Evolutionary conservation across 1,140 invertebrate species (phyloP), one percentile per base, ranked within the genome.

Genomic region (Diabrotica undecimpunctata): DNA sequence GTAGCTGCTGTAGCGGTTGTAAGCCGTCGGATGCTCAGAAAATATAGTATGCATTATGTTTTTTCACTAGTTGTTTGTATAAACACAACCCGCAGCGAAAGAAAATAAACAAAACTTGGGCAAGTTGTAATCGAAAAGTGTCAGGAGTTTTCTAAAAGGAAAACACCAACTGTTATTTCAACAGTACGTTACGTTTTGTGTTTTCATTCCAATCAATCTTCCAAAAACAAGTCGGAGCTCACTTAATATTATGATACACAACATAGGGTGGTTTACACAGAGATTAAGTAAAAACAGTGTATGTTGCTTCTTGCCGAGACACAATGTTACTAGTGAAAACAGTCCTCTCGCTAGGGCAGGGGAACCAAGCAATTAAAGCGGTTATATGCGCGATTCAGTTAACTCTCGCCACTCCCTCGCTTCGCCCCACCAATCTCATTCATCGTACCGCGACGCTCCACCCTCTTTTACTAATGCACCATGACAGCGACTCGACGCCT

Each of bases 41-140:
- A 94, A 94, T 66, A 95, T 82, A 56, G 92, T 91, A 77, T 95
- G 92, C 93, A 95, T 95, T 51, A 74, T 79, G 67, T 53, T n/a
- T 39, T 14, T 62, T 54, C 57, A 59, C 38, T 59, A 12, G 57
- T 59, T 58, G n/a, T 56, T 14, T 58, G 54, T 62, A 71, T 68
- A 71, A 67, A 73, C 66, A 72, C 68, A n/a, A 52, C 57, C 25
- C 25, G 25, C 62, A 54, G 6, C n/a, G 36, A 70, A 68, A 67
- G 67, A 66, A 53, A 72, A 70, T 66, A 74, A 74, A 74, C 70
- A 73, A 70, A 71, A 54, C 36, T 62, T 62, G 41, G 39, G 41
- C 58, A 57, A 38, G 56, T 38, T 52, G 58, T 59, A 67, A 70
- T 70, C 63, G 66, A 62, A 65, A 67, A 58, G 14, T n/a, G 59